phyloP scores from a whole-genome alignment of 1,140 invertebrate species.

The Drosophila elegans region DNA sequence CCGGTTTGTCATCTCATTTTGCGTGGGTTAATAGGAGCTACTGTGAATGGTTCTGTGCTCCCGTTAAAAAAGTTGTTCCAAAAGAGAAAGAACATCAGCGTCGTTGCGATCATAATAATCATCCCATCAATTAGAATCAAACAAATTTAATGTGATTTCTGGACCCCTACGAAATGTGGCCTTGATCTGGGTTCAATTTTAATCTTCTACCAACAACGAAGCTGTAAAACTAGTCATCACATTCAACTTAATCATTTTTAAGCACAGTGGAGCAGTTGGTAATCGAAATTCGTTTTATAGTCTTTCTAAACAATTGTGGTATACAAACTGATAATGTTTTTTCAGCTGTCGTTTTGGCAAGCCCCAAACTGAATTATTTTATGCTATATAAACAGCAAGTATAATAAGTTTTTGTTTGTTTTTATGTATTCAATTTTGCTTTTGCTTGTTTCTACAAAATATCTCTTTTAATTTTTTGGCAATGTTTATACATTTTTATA shows the following conservation, averaged over 20 bases:
- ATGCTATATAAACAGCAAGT: neutral
- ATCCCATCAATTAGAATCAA: too few species aligned
- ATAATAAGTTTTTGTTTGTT: neutral
- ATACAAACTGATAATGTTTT: constrained; percentile 8
- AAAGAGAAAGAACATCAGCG: neutral
- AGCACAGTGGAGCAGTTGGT: neutral
- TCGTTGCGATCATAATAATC: too few species aligned
- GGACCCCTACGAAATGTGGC: too few species aligned
- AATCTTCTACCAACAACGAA: too few species aligned
- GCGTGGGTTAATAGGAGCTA: neutral
- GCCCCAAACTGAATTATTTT: neutral
- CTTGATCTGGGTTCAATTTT: too few species aligned
- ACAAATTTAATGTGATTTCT: too few species aligned
- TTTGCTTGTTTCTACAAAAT: too few species aligned
- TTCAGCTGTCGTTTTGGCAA: constrained; percentile 6
- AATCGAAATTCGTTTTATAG: neutral
- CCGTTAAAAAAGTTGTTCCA: neutral
- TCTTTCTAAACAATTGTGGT: neutral
- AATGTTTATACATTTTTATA: too few species aligned
- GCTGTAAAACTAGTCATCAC: too few species aligned
- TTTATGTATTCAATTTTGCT: neutral
- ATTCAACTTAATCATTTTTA: neutral
- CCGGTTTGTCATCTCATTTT: constrained; percentile 4
- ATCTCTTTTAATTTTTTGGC: too few species aligned
- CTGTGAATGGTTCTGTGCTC: constrained; percentile 1